Base-by-base conservation (phyloP, 2,113 vertebrate genomes). In the Propithecus coquereli region DNA sequence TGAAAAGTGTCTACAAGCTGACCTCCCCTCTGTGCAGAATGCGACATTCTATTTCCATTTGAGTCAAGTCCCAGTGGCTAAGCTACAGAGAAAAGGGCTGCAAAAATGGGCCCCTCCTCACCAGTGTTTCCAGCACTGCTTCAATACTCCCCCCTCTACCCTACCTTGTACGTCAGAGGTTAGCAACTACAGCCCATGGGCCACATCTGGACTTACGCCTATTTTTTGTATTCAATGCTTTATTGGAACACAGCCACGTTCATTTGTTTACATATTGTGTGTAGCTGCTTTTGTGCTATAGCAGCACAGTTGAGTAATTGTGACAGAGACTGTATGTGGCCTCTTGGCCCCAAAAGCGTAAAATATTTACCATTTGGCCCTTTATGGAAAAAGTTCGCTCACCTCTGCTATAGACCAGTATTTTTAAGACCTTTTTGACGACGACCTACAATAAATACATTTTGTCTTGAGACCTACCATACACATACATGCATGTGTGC, bases 321-420 rank as follows among this genome's bases (percentile, higher is more conserved):
- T 57, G 40, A 88, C 63, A 77, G 45, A 84, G 23, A 85, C 16
- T 0, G 0, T 34, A 22, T 8, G 1, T 59, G 52, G 85, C 10
- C 47, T 63, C 66, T 32, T 43, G 34, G 43, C 22, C 34, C 61
- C 34, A 12, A 94, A 87, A 95, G 20, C 11, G 71, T 85, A 52
- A 92, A 88, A 47, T 88, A 88, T 77, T 81, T 76, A 96, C 17
- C 87, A 9, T 90, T 71, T 50, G 32, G n/a, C 40, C 14, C 74
- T 90, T 90, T 37, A 71, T 16, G 80, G 57, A 80, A 90, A 81
- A 90, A 71, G 30, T 85, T 66, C 50, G 18, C 52, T 32, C 40
- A 54, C 23, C 3, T 7, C 45, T 34, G 32, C 40, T 63, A 54
- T 16, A 73, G 68, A 79, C 3, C 8, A 18, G 32, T 77, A 20